phyloP scores from a whole-genome alignment of 2,888 invertebrate species.

The Pecten maximus region DNA sequence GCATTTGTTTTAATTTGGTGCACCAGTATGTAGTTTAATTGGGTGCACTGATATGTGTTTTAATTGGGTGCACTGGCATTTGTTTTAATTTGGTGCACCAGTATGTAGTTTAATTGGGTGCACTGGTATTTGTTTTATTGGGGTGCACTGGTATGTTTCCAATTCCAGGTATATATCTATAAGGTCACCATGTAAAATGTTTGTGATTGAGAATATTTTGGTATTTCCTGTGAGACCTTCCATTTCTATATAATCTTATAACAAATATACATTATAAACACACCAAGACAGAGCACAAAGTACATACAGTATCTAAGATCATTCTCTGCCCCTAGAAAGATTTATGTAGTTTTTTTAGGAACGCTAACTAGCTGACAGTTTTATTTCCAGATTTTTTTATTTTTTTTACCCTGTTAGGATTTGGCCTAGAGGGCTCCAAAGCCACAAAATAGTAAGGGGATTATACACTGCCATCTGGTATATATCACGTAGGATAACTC shows the following conservation, averaged over 20 bases:
- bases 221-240: background rate
- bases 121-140: no score
- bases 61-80: no score
- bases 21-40: no score
- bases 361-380: constrained; percentile 32
- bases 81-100: no score
- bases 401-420: background rate
- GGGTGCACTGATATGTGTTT: no score
- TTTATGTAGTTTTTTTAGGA: background rate
- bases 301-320: background rate
- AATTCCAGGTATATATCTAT: no score
- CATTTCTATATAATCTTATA: background rate
- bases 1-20: no score
- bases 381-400: constrained; percentile 23
- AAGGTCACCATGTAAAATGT: background rate
- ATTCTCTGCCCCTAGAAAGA: background rate
- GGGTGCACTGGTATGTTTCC: no score
- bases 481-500: background rate
- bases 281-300: background rate
- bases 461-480: background rate
- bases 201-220: background rate
- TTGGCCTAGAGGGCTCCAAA: background rate
- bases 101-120: no score
- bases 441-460: constrained; percentile 17
- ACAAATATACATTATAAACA: no score